Conservation (phyloP, 2,888 invertebrate species). For the Acleris emargana region DNA sequence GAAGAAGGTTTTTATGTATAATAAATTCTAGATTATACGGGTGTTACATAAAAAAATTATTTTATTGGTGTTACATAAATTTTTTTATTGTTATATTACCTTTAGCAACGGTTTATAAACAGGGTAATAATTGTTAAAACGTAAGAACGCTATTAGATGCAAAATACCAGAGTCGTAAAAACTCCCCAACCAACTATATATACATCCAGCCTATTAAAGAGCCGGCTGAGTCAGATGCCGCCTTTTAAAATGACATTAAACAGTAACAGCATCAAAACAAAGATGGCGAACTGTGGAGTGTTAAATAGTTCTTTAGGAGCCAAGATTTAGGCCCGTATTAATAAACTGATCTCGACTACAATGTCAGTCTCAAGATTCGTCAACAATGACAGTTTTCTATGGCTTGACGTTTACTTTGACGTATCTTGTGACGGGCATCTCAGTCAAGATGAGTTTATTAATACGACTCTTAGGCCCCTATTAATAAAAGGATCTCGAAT, state of each 20-base stretch:
- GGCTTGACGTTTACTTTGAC: too few species aligned
- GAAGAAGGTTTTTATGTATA: too few species aligned
- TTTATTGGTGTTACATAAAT: too few species aligned
- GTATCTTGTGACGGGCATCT: too few species aligned
- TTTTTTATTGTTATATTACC: slow-evolving; percentile 21
- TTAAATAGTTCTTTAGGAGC: not conserved
- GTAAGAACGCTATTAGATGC: slow-evolving; percentile 32
- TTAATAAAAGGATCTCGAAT: too few species aligned
- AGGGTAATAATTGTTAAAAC: slow-evolving; percentile 33
- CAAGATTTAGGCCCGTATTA: not conserved
- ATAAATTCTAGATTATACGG: slow-evolving; percentile 2
- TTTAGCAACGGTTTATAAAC: slow-evolving; percentile 25
- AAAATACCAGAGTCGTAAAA: slow-evolving; percentile 28
- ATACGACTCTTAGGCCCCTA: too few species aligned
- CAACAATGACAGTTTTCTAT: too few species aligned
- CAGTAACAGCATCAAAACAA: slow-evolving; percentile 30
- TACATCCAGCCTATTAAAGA: slow-evolving; percentile 23
- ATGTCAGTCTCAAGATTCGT: too few species aligned
- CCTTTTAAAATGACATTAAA: slow-evolving; percentile 35
- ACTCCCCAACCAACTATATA: slow-evolving; percentile 17
- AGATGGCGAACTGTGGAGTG: slow-evolving; percentile 11
- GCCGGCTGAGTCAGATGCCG: slow-evolving; percentile 27
- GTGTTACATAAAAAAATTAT: too few species aligned
- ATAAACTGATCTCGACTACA: too few species aligned
- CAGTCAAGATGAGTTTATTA: too few species aligned